Evolutionary conservation across 2,797 vertebrate genomes (phyloP), one percentile per base, ranked within the genome.

Genomic region (Melanotaenia boesemani): DNA sequence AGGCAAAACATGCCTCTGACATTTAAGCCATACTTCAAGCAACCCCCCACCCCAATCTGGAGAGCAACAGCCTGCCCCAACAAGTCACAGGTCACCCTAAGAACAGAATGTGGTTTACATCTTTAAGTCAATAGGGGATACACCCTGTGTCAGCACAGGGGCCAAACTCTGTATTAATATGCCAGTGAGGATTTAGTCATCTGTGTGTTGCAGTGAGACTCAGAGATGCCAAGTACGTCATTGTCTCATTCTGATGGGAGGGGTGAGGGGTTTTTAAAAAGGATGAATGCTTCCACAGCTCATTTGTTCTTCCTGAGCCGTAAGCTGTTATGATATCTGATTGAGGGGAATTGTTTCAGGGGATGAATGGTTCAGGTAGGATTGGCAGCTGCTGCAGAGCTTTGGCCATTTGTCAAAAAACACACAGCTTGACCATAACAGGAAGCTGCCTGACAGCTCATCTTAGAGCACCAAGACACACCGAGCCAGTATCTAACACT

Each of bases 1-100:
- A 94, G 91, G 61, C 70, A 75, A 93, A 79, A 87, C 91, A 82
- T 71, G 79, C 86, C 85, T 91, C 58, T 93, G 91, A 92, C 91
- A 94, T 94, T 94, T 88, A 72, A 79, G 65, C 32, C 26, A 39
- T 67, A 30, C 67, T 67, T 66, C 20, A 18, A 63, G 44, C 57
- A 60, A 10, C 32, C 11, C 28, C n/a, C 24, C 63, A 11, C 26
- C 6, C 1, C 2, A 0, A 48, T 56, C 64, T 59, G 36, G 12
- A 34, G 44, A 18, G 34, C n/a, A 32, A 32, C n/a, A 26, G 18
- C 28, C 26, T 7, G 9, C 58, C 46, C 57, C 24, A 30, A 63
- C 5, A 72, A 44, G 56, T 81, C 76, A 76, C 0, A 26, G 12
- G 69, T 76, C 67, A 60, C 32, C 36, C 76, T 82, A 69, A 77